phyloP scores from a whole-genome alignment of 2,888 invertebrate species.

The Tetrapedia diversipes region DNA sequence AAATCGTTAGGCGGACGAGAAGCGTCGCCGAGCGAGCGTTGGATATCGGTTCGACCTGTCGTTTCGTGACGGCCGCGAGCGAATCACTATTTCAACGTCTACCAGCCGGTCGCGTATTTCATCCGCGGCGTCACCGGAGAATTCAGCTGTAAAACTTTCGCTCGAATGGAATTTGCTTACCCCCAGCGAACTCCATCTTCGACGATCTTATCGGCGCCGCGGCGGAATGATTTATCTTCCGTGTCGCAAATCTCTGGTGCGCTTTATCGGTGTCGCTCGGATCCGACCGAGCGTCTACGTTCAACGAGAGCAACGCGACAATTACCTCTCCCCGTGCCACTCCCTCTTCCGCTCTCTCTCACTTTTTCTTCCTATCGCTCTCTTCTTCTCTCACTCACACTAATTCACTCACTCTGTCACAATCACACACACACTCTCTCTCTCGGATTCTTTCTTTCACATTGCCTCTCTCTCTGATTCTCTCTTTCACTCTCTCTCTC shows the following conservation, averaged over 20 bases:
- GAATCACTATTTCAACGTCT: background rate
- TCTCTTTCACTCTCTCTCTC: too few species aligned
- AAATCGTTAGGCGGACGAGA: background rate
- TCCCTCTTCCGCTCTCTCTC: too few species aligned
- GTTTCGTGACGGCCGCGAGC: background rate
- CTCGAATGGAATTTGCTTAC: slow-evolving; percentile 9
- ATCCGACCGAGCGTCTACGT: background rate
- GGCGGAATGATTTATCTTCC: slow-evolving; percentile 12
- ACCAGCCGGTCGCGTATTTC: slow-evolving; percentile 6
- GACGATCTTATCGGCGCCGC: slow-evolving; percentile 7
- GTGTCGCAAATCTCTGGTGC: background rate
- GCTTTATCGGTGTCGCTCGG: background rate
- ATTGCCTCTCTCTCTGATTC: too few species aligned
- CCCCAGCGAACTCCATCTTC: background rate
- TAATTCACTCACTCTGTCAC: too few species aligned
- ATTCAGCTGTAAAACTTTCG: slow-evolving; percentile 17
- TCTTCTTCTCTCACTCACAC: too few species aligned
- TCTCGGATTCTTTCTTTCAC: too few species aligned
- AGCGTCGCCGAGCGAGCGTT: background rate
- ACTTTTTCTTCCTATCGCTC: too few species aligned
- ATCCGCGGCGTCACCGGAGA: slow-evolving; percentile 1
- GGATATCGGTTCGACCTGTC: background rate
- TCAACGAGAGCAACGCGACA: too few species aligned
- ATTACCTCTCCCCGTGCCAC: too few species aligned
- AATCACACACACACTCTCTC: too few species aligned